Evolutionary conservation across 2,888 invertebrate genomes (phyloP), one percentile per base, ranked within the genome.

Genomic region (Caenorhabditis becei): DNA sequence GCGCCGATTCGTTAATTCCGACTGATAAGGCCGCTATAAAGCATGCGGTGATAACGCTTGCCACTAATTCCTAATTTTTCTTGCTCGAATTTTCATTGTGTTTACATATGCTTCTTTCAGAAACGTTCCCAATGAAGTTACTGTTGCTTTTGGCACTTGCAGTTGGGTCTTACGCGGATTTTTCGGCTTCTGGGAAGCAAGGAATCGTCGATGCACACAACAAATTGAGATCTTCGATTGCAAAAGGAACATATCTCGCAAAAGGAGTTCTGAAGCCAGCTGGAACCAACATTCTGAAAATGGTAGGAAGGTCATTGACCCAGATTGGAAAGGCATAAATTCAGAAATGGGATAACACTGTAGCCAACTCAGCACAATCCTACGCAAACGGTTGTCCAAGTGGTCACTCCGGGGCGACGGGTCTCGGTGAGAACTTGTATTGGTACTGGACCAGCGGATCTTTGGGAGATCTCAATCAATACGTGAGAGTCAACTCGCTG

Each of bases 351-450:
- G 79, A 79, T 20, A 4, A 54, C 20, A 4, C 61, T 2, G 23
- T 79, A 0, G 79, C 72, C 16, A 26, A 72, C 3, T 44, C 51
- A 18, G 80, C 80, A 14, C 74, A 80, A 47, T 16, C n/a, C 7
- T 75, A 80, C 47, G 74, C 80, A 0, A 80, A 75, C 47, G 28
- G 20, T 8, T 74, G 74, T 35, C 80, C 74, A 20, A 69, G 26
- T 7, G 80, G 74, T 5, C 80, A 80, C 37, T 80, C 80, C 18
- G 62, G 61, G 20, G n/a, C 66, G 8, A 7, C 32, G 8, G 80
- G 80, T 18, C 49, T 74, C 41, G 80, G 80, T 41, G 80, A 80
- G 69, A 80, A 80, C 58, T 37, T 80, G 16, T 80, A 70, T 23
- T 80, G 80, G 80, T 72, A 67, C 51, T 63, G 59, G 66, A 63